A percentile compares a stretch with the other conserved stretches of the same genome.
Conservation (phyloP, 2,113 vertebrate species). For the Petrocephalus microphthalmus region DNA sequence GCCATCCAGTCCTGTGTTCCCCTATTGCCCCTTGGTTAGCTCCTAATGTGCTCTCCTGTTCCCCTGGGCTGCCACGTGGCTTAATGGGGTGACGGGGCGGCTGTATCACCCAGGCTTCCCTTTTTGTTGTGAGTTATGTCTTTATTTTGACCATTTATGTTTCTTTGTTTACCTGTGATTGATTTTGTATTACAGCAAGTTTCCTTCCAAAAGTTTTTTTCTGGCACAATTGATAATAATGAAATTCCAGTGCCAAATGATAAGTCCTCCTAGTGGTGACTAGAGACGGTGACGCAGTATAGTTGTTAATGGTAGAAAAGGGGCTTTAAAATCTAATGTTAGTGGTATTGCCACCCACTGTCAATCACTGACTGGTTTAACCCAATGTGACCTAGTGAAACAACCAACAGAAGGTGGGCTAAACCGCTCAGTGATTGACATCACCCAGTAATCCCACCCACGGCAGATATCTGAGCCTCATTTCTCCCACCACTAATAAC, state of each 20-base stretch:
- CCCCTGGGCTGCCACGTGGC: background rate
- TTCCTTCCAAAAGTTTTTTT: background rate
- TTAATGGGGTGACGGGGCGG: background rate
- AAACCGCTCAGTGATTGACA: background rate
- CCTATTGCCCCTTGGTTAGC: background rate
- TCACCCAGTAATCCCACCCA: background rate
- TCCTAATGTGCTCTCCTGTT: background rate
- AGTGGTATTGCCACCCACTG: background rate
- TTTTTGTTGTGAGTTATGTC: background rate
- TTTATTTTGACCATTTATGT: background rate
- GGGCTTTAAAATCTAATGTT: background rate
- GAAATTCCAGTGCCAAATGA: background rate
- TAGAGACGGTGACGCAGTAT: background rate
- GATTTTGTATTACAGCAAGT: background rate
- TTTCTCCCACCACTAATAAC: conserved; percentile 2
- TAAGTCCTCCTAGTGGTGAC: background rate
- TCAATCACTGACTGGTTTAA: background rate
- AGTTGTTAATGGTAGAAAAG: background rate
- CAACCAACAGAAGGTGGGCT: background rate
- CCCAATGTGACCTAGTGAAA: background rate
- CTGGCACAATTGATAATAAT: background rate
- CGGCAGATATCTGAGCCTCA: background rate
- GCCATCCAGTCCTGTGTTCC: background rate
- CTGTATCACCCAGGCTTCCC: background rate
- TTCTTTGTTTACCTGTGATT: background rate